These are phyloP conservation scores for Parnassius glacialis DNA, from an alignment of 2,888 invertebrate genomes.

Conservation along the genomic window DNA sequence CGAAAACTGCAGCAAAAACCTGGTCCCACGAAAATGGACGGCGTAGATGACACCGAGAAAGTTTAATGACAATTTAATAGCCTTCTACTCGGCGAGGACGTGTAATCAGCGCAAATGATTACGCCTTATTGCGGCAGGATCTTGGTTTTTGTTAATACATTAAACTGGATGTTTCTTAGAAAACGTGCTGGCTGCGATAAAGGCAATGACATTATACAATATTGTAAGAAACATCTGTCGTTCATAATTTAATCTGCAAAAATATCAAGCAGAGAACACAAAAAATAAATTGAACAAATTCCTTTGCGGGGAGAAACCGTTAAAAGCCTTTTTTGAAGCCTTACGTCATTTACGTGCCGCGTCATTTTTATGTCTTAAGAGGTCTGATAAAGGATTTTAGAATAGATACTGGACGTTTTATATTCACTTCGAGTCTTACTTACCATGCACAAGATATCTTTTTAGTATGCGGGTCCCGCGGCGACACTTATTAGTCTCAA, in stretches of 20 bases:
- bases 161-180: constrained; percentile 20
- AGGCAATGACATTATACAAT: constrained; percentile 1
- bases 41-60: constrained; percentile 74
- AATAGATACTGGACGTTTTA: constrained; percentile 61
- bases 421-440: constrained; percentile 67
- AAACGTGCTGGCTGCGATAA: background rate
- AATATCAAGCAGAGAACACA: constrained; percentile 2
- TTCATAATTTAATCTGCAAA: constrained; percentile 14
- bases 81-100: constrained; percentile 67
- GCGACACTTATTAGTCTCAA: constrained; percentile 78
- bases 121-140: constrained; percentile 27
- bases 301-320: constrained; percentile 14
- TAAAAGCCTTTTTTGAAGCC: constrained; percentile 13
- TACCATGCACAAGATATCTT: constrained; percentile 68
- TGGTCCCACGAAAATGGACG: constrained; percentile 68
- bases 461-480: constrained; percentile 72
- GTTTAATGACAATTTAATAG: constrained; percentile 80
- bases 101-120: constrained; percentile 75
- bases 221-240: background rate
- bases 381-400: constrained; percentile 65
- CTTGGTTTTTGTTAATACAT: constrained; percentile 20
- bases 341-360: constrained; percentile 21
- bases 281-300: constrained; percentile 12
- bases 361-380: constrained; percentile 36
- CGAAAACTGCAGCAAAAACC: constrained; percentile 77